These are phyloP conservation scores for Botia almorhae DNA, from an alignment of 2,797 vertebrate genomes.

Conservation along the genomic window DNA sequence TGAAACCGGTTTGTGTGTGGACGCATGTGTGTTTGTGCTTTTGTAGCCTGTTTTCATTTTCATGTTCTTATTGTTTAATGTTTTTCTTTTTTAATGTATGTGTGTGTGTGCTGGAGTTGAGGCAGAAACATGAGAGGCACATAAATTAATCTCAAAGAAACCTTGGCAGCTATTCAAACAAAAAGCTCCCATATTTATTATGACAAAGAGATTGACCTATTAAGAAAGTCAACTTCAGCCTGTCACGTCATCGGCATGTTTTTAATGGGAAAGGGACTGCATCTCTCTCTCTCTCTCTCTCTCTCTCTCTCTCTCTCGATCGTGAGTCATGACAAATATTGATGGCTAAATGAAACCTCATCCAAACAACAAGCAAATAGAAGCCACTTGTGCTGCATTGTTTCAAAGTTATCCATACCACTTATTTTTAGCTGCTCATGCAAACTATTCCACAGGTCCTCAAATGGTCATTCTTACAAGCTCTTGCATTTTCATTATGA, in stretches of 20 bases:
- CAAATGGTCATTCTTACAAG: constrained; percentile 62
- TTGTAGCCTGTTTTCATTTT: neutral
- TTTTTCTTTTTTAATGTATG: constrained; percentile 2
- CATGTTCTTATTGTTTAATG: neutral
- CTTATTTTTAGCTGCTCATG: constrained; percentile 75
- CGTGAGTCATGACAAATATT: constrained; percentile 61
- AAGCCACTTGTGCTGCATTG: constrained; percentile 71
- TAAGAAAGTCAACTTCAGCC: constrained; percentile 51
- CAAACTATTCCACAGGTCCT: constrained; percentile 69
- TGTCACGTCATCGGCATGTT: constrained; percentile 60
- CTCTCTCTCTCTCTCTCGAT: neutral
- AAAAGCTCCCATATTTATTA: constrained; percentile 61
- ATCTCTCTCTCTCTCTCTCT: constrained; percentile 6
- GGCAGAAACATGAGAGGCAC: constrained; percentile 53
- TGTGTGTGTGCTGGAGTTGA: constrained; percentile 36
- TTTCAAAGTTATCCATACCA: constrained; percentile 66
- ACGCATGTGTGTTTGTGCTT: constrained; percentile 27
- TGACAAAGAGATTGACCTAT: constrained; percentile 60
- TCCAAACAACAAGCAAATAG: constrained; percentile 65
- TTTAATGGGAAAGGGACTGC: constrained; percentile 51
- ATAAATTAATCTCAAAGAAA: constrained; percentile 60
- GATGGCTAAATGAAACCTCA: constrained; percentile 66
- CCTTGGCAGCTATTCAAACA: constrained; percentile 59
- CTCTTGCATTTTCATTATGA: constrained; percentile 40
- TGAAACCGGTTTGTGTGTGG: constrained; percentile 25